Base-by-base conservation (phyloP, 2,797 vertebrate species). In the Xyrichtys novacula region DNA sequence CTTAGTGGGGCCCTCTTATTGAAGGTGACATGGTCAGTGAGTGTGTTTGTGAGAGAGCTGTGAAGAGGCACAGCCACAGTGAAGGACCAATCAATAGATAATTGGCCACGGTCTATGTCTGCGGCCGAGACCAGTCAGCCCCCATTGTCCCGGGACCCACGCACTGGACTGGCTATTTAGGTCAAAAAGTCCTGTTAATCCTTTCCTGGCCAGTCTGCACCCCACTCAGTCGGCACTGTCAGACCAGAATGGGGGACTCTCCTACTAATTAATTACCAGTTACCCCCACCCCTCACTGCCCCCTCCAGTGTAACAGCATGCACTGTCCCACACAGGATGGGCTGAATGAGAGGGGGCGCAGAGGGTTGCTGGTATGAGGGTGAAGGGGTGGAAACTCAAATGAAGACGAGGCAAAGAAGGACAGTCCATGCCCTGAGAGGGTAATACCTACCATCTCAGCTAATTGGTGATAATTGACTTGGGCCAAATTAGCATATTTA, bases 21-120 rank as follows among this genome's bases (percentile, higher is more conserved):
- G 87, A 84, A 93, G 91, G 78, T 93, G 94, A 93, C 92, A 76
- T 92, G 92, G 91, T 94, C 92, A 93, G 91, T 88, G 89, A 93
- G 81, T 92, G 76, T 90, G 89, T 91, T 91, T 81, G 91, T 84
- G 88, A 76, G 69, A 79, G 88, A 90, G 82, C 90, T 91, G 64
- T 63, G 94, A 89, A 94, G 91, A 92, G 92, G 90, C 90, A 92
- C 92, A 90, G 91, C 86, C 92, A 86, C 88, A 94, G 91, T 91
- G 94, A 91, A 94, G 94, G 80, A 91, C 92, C 93, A 94, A 96
- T 96, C 95, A 96, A 96, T 95, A 95, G 85, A 93, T 95, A 96
- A 96, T 96, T 96, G 94, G 94, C 91, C 90, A 83, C 90, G 89
- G 89, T 85, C 87, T 93, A 65, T 93, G 93, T 92, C 93, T 93